These are phyloP conservation scores for Drosophila neotestacea DNA, from an alignment of 2,888 invertebrate species.

Conservation along the genomic window DNA sequence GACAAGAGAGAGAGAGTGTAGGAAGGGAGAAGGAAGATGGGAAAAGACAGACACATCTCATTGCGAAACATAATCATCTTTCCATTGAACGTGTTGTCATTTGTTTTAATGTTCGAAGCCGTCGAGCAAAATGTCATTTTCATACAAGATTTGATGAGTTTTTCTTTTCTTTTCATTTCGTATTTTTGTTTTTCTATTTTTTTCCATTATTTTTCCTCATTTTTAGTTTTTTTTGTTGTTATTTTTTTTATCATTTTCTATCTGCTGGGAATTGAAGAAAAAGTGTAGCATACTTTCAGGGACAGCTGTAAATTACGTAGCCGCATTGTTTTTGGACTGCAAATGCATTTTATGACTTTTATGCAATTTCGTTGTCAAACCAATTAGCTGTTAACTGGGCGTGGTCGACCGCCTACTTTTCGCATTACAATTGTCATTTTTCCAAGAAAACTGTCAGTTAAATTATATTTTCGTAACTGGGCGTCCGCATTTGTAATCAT, in stretches of 20 bases:
- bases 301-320: constrained; percentile 26
- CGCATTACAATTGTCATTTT: constrained; percentile 63
- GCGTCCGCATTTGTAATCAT: constrained; percentile 52
- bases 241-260: constrained; percentile 7
- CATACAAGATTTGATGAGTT: constrained; percentile 60
- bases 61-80: constrained; percentile 54
- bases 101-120: constrained; percentile 67
- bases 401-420: constrained; percentile 31
- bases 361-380: constrained; percentile 51
- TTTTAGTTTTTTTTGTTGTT: neutral
- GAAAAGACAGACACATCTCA: constrained; percentile 29
- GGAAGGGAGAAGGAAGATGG: neutral
- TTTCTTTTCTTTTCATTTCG: constrained; percentile 27
- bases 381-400: constrained; percentile 61
- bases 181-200: neutral
- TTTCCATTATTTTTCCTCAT: neutral
- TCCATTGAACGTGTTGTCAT: constrained; percentile 70
- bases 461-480: constrained; percentile 64
- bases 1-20: neutral
- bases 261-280: neutral
- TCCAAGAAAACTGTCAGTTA: constrained; percentile 69
- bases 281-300: constrained; percentile 32
- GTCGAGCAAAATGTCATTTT: constrained; percentile 49
- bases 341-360: constrained; percentile 72
- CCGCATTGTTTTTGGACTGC: constrained; percentile 36